Conservation (phyloP, 2,113 vertebrate species). For the Leucopsar rothschildi region DNA sequence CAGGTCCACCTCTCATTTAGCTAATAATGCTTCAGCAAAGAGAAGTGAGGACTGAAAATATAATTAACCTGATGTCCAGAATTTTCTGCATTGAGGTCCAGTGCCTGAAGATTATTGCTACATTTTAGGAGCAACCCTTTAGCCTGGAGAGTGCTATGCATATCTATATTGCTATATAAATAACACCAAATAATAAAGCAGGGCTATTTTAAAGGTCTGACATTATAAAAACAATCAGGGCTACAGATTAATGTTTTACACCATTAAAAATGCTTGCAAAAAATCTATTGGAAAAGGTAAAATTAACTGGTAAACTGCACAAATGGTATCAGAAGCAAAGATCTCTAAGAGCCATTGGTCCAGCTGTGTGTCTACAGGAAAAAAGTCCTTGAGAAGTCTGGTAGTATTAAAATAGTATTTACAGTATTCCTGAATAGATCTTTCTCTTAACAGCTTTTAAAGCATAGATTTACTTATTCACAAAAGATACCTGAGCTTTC, state of each 20-base stretch:
- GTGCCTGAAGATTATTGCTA: background rate
- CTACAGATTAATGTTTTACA: background rate
- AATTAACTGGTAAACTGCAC: background rate
- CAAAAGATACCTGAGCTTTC: background rate
- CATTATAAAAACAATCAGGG: background rate
- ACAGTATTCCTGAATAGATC: background rate
- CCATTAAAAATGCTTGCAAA: background rate
- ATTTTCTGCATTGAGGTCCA: background rate
- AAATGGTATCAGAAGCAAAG: background rate
- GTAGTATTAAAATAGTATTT: background rate
- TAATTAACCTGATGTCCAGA: background rate
- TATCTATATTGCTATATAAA: background rate
- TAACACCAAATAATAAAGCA: background rate
- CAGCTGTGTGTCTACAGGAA: background rate
- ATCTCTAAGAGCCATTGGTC: background rate
- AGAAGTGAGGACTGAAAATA: background rate
- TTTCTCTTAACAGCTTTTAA: background rate
- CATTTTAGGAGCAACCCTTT: background rate
- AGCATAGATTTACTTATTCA: background rate
- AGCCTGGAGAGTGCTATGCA: background rate
- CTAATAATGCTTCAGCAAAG: background rate
- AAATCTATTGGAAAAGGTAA: background rate
- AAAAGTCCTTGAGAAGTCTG: background rate
- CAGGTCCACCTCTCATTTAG: background rate
- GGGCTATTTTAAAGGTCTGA: background rate